Percentiles rank a stretch among this genome's conserved stretches.
Conservation (phyloP, 2,888 invertebrate species). For the Brachypalpus laphriformis region DNA sequence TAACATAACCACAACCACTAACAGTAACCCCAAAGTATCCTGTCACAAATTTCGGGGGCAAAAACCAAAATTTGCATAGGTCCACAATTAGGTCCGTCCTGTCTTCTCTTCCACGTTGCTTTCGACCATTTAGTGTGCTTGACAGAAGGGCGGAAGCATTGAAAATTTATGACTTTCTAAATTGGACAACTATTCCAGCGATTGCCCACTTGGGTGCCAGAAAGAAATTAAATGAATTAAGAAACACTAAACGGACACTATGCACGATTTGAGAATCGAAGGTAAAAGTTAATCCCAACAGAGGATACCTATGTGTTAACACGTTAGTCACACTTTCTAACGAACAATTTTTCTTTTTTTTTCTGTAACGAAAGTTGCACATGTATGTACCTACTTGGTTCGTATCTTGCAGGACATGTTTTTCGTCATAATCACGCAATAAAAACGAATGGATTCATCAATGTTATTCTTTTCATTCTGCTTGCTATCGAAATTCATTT, state of each 20-base stretch:
- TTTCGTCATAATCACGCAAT: conserved; percentile 18
- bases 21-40: neutral
- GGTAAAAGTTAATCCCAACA: neutral
- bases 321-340: neutral
- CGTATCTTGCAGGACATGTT: neutral
- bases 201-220: neutral
- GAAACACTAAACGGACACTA: neutral
- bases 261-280: neutral
- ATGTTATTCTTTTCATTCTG: neutral
- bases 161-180: neutral
- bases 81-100: neutral
- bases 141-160: conserved; percentile 10
- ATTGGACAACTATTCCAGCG: neutral
- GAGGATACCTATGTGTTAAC: neutral
- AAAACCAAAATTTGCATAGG: neutral
- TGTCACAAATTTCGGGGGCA: neutral
- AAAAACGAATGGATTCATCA: conserved; percentile 16
- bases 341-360: neutral
- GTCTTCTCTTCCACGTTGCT: neutral
- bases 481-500: neutral
- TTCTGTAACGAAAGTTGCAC: neutral
- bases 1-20: neutral
- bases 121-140: neutral
- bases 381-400: neutral
- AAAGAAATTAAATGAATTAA: conserved; percentile 1